These are phyloP conservation scores for Lepidurus couesii DNA, from an alignment of 1,140 invertebrate genomes.

Conservation along the genomic window DNA sequence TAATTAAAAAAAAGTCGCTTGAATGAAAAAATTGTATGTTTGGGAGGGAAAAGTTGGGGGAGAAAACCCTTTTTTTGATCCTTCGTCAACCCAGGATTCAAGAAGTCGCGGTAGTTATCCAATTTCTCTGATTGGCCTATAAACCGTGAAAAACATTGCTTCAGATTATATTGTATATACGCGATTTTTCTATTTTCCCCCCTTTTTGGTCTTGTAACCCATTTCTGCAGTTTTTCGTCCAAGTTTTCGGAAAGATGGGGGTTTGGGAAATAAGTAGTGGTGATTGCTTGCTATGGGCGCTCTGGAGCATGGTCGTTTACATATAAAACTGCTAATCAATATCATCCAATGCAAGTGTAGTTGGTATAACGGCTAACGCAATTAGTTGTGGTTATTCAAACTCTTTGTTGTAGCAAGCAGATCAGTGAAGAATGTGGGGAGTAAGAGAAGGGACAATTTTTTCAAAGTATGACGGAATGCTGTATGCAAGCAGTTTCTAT, in stretches of 20 bases:
- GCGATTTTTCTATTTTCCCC: background rate
- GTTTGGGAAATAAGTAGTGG: background rate
- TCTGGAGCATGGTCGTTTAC: background rate
- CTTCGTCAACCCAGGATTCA: too few relatives aligned
- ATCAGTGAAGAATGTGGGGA: background rate
- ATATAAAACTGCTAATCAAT: background rate
- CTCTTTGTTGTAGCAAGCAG: background rate
- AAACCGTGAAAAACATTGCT: constrained; percentile 13
- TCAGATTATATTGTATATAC: constrained; percentile 22
- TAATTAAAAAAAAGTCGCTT: too few relatives aligned
- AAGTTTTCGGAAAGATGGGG: background rate
- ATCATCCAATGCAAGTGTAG: background rate
- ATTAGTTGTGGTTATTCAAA: background rate
- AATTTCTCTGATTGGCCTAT: background rate
- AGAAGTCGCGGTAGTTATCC: background rate
- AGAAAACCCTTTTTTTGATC: background rate
- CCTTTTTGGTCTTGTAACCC: background rate
- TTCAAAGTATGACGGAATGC: background rate
- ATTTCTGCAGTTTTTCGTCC: background rate
- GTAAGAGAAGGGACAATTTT: background rate
- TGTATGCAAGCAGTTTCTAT: constrained; percentile 22
- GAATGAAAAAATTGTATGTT: too few relatives aligned
- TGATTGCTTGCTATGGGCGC: background rate
- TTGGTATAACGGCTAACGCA: background rate
- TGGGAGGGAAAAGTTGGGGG: background rate